Percentiles rank a stretch among this genome's conserved stretches.
These are phyloP conservation scores for Spilogale gracilis DNA, from an alignment of 2,113 vertebrate genomes.

Conservation along the genomic window DNA sequence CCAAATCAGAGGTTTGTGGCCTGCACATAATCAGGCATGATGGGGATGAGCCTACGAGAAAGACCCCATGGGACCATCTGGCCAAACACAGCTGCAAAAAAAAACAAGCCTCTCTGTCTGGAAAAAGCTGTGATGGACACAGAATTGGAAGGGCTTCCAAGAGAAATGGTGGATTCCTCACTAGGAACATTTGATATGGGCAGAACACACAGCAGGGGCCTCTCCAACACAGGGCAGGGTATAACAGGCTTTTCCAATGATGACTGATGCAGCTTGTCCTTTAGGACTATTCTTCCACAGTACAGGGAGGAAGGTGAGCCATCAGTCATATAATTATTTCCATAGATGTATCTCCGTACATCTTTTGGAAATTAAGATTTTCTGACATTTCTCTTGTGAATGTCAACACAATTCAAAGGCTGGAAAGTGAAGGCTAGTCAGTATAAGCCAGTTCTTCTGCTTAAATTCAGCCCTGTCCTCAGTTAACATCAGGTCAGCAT, in stretches of 20 bases:
- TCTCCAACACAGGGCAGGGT: neutral
- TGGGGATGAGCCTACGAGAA: constrained; percentile 20
- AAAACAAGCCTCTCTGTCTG: constrained; percentile 60
- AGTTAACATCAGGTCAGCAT: constrained; percentile 63
- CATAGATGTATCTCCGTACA: constrained; percentile 58
- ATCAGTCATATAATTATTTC: constrained; percentile 58
- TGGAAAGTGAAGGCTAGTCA: constrained; percentile 29
- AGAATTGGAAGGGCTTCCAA: constrained; percentile 55
- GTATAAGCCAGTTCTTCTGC: neutral
- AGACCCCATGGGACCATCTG: constrained; percentile 49
- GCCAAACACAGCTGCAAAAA: constrained; percentile 79
- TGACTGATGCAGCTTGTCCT: constrained; percentile 20
- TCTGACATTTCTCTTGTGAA: constrained; percentile 36
- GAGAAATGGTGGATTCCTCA: constrained; percentile 63
- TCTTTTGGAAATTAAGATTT: constrained; percentile 68
- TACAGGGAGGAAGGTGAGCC: constrained; percentile 14
- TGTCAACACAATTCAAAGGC: constrained; percentile 62
- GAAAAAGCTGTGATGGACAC: constrained; percentile 70
- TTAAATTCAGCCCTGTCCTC: constrained; percentile 69
- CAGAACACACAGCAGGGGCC: constrained; percentile 14
- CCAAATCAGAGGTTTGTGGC: constrained; percentile 24
- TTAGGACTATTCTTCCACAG: constrained; percentile 11
- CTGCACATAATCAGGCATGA: constrained; percentile 13
- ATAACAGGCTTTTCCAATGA: neutral
- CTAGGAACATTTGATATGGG: neutral